These are phyloP conservation scores for Rutpela maculata DNA, from an alignment of 2,888 invertebrate genomes.

Conservation along the genomic window DNA sequence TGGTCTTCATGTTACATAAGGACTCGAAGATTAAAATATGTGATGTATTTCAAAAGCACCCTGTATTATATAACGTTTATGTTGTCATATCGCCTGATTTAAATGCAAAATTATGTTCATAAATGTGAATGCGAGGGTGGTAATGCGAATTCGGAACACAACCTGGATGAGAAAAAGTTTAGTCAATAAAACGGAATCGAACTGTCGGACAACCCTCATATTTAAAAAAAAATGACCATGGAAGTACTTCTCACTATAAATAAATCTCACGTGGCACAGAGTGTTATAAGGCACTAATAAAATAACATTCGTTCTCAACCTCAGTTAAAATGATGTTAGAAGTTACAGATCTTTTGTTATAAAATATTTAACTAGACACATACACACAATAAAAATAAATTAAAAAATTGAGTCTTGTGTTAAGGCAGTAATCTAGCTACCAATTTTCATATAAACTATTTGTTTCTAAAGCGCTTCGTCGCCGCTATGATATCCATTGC, in stretches of 20 bases:
- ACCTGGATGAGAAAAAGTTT: too few species aligned
- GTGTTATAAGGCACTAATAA: slow-evolving; percentile 36
- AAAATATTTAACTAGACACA: slow-evolving; percentile 62
- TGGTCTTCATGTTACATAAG: too few species aligned
- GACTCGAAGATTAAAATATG: too few species aligned
- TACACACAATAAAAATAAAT: slow-evolving; percentile 63
- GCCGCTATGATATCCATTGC: slow-evolving; percentile 82
- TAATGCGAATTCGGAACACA: background rate
- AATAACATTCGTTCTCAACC: slow-evolving; percentile 20
- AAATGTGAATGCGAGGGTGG: background rate
- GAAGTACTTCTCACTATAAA: slow-evolving; percentile 2
- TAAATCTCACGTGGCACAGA: slow-evolving; percentile 35
- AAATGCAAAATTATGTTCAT: background rate
- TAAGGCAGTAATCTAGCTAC: slow-evolving; percentile 58
- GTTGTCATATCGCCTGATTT: too few species aligned
- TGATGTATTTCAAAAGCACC: too few species aligned
- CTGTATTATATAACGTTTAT: too few species aligned
- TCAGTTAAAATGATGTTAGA: slow-evolving; percentile 42
- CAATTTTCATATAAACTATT: slow-evolving; percentile 31
- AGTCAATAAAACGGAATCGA: background rate
- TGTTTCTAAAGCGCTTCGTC: slow-evolving; percentile 83
- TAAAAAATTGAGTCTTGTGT: slow-evolving; percentile 62
- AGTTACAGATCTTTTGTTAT: slow-evolving; percentile 44
- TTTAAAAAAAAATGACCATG: background rate
- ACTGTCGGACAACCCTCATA: background rate